Percentiles rank a stretch among this genome's conserved stretches.
Evolutionary conservation across 2,888 invertebrate species (phyloP).

Genomic region (Auanema sp.): DNA sequence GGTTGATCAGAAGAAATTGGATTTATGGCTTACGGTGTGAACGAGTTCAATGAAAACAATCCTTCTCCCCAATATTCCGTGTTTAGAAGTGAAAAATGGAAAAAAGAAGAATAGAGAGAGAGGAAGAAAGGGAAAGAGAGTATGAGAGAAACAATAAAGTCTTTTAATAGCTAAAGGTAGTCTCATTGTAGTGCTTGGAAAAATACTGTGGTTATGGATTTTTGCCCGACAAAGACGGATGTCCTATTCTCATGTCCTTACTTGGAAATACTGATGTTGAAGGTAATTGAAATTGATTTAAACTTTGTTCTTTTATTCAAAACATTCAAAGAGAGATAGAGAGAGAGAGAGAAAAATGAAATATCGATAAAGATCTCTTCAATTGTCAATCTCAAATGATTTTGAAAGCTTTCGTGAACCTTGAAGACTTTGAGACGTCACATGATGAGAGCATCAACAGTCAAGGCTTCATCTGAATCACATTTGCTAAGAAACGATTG

Average conservation of each 20-base stretch:
- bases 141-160: not conserved
- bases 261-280: slow-evolving; percentile 63
- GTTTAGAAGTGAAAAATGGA: not conserved
- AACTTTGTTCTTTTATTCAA: no score
- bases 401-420: not conserved
- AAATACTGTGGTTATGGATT: slow-evolving; percentile 64
- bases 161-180: not conserved
- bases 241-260: slow-evolving; percentile 63
- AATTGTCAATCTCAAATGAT: not conserved
- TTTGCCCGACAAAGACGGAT: slow-evolving; percentile 60
- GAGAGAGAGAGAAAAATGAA: no score
- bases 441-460: not conserved
- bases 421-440: not conserved
- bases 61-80: no score
- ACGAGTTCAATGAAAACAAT: no score
- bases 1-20: no score
- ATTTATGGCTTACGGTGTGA: no score
- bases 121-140: not conserved
- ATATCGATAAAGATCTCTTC: no score
- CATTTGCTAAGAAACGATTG: not conserved
- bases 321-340: no score
- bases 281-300: slow-evolving; percentile 27
- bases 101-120: not conserved
- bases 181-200: slow-evolving; percentile 56
- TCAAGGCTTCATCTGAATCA: not conserved